Evolutionary conservation across 1,140 invertebrate species (phyloP), one percentile per base, ranked within the genome.

Genomic region (Tetraneura akinire): DNA sequence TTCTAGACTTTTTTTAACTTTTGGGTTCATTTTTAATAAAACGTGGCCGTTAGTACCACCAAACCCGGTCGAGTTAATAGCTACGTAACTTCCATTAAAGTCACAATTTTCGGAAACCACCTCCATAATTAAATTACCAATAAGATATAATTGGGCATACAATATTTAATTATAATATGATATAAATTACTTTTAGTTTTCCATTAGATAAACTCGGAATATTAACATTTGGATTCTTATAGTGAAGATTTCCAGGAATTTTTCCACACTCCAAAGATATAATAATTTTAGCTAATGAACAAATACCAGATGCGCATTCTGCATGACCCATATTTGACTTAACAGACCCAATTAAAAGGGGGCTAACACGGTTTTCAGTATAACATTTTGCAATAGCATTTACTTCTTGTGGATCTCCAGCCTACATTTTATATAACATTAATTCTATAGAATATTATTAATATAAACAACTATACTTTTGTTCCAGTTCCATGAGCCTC

Each of bases 401-500:
- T n/a, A n/a, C n/a, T n/a, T n/a, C n/a, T n/a, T n/a, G 93, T 0
- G 96, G 96, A 87, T 99, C 97, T 21, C 97, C 96, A n/a, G 91
- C 90, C 85, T 84, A 29, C n/a, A n/a, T n/a, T n/a, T n/a, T n/a
- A n/a, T n/a, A n/a, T n/a, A n/a, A n/a, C n/a, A n/a, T n/a, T n/a
- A n/a, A n/a, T n/a, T n/a, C n/a, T n/a, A n/a, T n/a, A n/a, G n/a
- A n/a, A n/a, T n/a, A 23, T 13, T 55, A 57, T n/a, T n/a, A 57
- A 57, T n/a, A 5, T 26, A 23, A 2, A 16, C 26, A 49, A 23
- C n/a, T n/a, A 70, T 71, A 89, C 91, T 87, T 96, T 92, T 0
- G 97, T 98, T 47, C 97, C 97, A 8, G 97, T 98, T n/a, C 97
- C 96, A 86, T 99, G 97, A n/a, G 96, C 95, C 86, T 99, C 97